Evolutionary conservation across 2,888 invertebrate species (phyloP).

Genomic region (Catonia carolina): DNA sequence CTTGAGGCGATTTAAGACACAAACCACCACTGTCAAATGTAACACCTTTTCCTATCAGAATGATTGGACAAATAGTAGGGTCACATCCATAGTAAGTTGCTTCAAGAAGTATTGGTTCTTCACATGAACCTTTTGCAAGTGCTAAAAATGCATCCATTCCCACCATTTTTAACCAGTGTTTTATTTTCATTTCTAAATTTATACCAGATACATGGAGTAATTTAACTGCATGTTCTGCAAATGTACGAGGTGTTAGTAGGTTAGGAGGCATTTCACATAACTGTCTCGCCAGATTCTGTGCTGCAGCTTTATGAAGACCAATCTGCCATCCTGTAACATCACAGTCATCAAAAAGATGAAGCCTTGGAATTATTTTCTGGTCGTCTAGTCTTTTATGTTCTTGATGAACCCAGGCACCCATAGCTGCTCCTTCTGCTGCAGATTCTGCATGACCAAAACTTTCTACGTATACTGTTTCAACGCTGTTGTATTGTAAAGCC

Average conservation of each 20-base stretch:
- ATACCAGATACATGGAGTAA: constrained; percentile 49
- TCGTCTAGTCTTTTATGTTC: constrained; percentile 50
- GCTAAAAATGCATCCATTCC: constrained; percentile 76
- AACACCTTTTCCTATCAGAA: constrained; percentile 65
- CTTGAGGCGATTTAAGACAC: constrained; percentile 56
- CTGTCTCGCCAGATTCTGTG: constrained; percentile 70
- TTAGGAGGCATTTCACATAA: constrained; percentile 78
- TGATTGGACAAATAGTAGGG: constrained; percentile 56
- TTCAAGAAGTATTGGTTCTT: constrained; percentile 73
- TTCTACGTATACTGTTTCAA: constrained; percentile 58
- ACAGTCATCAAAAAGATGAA: constrained; percentile 52
- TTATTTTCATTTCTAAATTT: constrained; percentile 57
- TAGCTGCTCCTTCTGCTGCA: constrained; percentile 67
- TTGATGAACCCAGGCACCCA: constrained; percentile 64
- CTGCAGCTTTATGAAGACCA: constrained; percentile 64
- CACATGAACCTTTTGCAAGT: constrained; percentile 67
- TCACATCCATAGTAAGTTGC: constrained; percentile 59
- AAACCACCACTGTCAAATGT: constrained; percentile 69
- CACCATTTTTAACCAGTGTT: constrained; percentile 68
- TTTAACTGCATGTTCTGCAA: constrained; percentile 62
- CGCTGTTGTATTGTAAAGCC: constrained; percentile 37
- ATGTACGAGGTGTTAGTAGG: constrained; percentile 67
- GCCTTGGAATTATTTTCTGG: constrained; percentile 39
- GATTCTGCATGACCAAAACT: constrained; percentile 71
- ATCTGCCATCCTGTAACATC: constrained; percentile 64